Evolutionary conservation across 2,888 invertebrate species (phyloP).

Genomic region (Cephalotes varians): DNA sequence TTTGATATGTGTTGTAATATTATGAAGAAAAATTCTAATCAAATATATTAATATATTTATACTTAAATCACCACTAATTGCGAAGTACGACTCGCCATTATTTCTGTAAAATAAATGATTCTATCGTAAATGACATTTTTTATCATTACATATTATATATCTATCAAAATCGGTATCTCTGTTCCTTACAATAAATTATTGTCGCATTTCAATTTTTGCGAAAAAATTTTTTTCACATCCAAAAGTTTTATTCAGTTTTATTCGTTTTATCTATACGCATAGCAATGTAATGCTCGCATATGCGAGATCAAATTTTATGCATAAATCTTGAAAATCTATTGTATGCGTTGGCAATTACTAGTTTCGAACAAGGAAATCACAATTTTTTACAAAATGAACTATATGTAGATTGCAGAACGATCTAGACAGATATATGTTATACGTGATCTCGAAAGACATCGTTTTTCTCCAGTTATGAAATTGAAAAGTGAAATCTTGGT

Average conservation of each 20-base stretch:
- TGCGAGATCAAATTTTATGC: not conserved
- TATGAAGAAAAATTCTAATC: constrained; percentile 3
- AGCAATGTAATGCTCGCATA: not conserved
- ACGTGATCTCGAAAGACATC: constrained; percentile 48
- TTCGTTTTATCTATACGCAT: not conserved
- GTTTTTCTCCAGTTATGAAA: constrained; percentile 60
- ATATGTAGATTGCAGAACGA: constrained; percentile 69
- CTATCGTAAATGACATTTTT: not conserved
- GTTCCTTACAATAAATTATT: constrained; percentile 29
- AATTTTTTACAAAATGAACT: constrained; percentile 64
- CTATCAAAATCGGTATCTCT: constrained; percentile 42
- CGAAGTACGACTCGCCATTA: constrained; percentile 60
- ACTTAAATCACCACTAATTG: constrained; percentile 24
- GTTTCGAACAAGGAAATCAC: not conserved
- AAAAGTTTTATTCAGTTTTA: not conserved
- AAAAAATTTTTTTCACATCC: not conserved
- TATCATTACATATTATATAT: constrained; percentile 16
- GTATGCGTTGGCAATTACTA: not conserved
- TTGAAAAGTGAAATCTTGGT: constrained; percentile 50
- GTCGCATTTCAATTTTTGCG: not conserved
- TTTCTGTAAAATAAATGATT: constrained; percentile 12
- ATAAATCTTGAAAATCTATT: constrained; percentile 1
- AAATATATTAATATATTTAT: constrained; percentile 10
- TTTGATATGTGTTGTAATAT: not conserved
- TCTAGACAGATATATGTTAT: constrained; percentile 64